phyloP scores from a whole-genome alignment of 92 coral and sea anemone species.

The Porites evermanni region DNA sequence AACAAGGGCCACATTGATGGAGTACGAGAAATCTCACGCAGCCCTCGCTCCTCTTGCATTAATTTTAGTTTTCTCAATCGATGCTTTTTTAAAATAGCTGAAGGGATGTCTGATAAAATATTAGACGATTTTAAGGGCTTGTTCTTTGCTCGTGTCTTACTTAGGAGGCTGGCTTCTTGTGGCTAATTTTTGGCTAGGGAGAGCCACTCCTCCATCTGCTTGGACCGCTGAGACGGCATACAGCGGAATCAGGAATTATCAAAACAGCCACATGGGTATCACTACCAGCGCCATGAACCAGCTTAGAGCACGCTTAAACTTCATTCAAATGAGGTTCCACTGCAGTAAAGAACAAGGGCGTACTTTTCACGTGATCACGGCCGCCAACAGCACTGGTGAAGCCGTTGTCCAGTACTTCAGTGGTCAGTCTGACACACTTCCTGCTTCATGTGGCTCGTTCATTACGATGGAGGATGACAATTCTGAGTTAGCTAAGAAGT shows the following conservation, averaged over 20 bases:
- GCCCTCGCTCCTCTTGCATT: too few species aligned
- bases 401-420: constrained; percentile 37
- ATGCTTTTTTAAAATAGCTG: too few species aligned
- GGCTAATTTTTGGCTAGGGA: constrained; percentile 22
- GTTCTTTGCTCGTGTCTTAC: too few species aligned
- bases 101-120: too few species aligned
- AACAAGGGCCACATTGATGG: too few species aligned
- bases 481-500: constrained; percentile 32
- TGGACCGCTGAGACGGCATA: constrained; percentile 28
- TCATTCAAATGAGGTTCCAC: constrained; percentile 58
- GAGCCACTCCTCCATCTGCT: constrained; percentile 8
- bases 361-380: constrained; percentile 24
- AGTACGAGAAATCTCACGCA: too few species aligned
- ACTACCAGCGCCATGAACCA: constrained; percentile 26
- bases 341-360: constrained; percentile 39
- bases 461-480: constrained; percentile 20
- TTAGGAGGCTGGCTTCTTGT: constrained; percentile 62
- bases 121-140: too few species aligned
- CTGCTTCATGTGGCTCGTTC: constrained; percentile 41
- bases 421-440: constrained; percentile 10
- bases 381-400: constrained; percentile 13
- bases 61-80: too few species aligned
- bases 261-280: constrained; percentile 46
- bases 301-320: constrained; percentile 20
- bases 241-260: constrained; percentile 37